Percentiles rank a stretch among this genome's conserved stretches.
Conservation (phyloP, 2,797 vertebrate genomes). For the Lithobates sylvaticus region DNA sequence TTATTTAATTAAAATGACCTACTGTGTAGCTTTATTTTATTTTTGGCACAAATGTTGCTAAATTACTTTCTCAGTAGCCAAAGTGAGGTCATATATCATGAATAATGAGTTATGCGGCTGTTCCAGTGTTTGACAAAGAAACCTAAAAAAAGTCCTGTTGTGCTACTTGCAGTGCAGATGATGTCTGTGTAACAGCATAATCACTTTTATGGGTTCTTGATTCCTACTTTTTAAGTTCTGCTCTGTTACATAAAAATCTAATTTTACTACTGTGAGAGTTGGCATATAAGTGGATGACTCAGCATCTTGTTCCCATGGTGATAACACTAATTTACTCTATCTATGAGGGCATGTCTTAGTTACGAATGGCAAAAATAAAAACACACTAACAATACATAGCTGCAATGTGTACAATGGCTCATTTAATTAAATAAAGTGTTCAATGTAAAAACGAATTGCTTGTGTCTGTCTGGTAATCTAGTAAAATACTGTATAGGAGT, state of each 20-base stretch:
- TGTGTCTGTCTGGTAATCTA: conserved; percentile 17
- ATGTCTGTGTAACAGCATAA: conserved; percentile 85
- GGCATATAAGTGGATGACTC: conserved; percentile 89
- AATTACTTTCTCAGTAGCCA: conserved; percentile 41
- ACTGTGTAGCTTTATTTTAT: conserved; percentile 52
- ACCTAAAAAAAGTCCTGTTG: conserved; percentile 78
- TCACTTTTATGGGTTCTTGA: conserved; percentile 75
- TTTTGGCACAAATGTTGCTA: conserved; percentile 49
- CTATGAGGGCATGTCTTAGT: conserved; percentile 94
- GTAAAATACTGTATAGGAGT: no score
- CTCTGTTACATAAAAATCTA: conserved; percentile 82
- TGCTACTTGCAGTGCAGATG: conserved; percentile 84
- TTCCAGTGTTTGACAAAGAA: conserved; percentile 69
- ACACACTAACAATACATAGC: conserved; percentile 90
- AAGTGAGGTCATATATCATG: conserved; percentile 31
- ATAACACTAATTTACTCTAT: conserved; percentile 94
- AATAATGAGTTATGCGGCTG: conserved; percentile 36
- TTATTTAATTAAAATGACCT: conserved; percentile 51
- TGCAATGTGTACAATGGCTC: conserved; percentile 94
- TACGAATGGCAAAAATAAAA: conserved; percentile 82
- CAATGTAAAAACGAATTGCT: conserved; percentile 72
- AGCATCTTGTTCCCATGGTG: conserved; percentile 95
- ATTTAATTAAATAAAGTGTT: conserved; percentile 95
- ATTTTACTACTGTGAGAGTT: conserved; percentile 95
- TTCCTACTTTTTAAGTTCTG: conserved; percentile 75